phyloP scores from a whole-genome alignment of 2,797 vertebrate species.

The Corythornis leucogaster region DNA sequence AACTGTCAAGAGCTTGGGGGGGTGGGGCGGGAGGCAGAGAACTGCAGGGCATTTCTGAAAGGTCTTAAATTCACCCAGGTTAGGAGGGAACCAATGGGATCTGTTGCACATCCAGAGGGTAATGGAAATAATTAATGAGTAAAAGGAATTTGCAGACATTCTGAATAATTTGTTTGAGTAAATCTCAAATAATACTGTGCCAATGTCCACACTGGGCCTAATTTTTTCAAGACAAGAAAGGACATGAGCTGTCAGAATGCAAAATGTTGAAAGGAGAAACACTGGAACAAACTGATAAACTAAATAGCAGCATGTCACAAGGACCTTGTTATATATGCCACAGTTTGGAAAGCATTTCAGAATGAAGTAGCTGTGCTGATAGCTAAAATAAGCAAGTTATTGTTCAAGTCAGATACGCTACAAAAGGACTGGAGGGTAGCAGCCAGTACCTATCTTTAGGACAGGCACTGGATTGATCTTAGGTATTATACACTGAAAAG shows the following conservation, averaged over 20 bases:
- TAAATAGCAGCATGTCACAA: conserved; percentile 1
- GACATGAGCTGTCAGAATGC: background rate
- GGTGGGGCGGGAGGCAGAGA: fast-evolving
- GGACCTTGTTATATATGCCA: background rate
- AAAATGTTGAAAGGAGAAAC: background rate
- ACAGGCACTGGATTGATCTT: background rate
- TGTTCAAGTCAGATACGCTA: fast-evolving
- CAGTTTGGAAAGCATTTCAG: conserved; percentile 35
- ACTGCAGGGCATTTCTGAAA: background rate
- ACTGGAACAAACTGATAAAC: conserved; percentile 46
- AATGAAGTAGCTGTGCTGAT: conserved; percentile 19
- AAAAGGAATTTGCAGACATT: background rate
- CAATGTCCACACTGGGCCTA: background rate
- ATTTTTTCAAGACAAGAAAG: conserved; percentile 2
- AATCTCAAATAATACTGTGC: background rate
- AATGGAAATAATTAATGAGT: background rate
- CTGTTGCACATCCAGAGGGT: background rate
- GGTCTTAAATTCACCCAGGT: background rate
- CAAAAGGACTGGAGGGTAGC: background rate
- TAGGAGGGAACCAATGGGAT: background rate
- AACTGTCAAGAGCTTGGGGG: background rate
- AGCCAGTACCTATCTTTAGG: conserved; percentile 10
- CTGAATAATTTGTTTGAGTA: background rate
- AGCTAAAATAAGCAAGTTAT: background rate
- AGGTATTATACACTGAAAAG: background rate